Percentiles rank a stretch among this genome's conserved stretches.
Conservation (phyloP, 2,113 vertebrate species). For the Tringa solitaria region DNA sequence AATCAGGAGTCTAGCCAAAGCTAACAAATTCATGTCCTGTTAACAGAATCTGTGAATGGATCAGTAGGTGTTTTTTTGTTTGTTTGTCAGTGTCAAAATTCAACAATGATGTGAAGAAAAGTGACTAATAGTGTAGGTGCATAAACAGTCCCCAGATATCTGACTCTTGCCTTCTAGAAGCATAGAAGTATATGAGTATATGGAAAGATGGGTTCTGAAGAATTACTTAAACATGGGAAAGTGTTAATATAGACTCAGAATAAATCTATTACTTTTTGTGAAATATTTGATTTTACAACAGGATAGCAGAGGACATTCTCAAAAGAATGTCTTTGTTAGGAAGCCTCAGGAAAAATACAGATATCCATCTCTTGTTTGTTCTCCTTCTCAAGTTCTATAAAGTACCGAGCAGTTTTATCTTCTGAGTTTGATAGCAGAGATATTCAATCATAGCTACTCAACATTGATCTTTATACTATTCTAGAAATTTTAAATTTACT, state of each 20-base stretch:
- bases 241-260: background rate
- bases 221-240: background rate
- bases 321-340: background rate
- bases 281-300: background rate
- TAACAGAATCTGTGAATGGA: background rate
- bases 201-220: background rate
- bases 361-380: background rate
- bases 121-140: background rate
- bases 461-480: background rate
- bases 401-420: background rate
- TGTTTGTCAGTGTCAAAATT: background rate
- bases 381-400: background rate
- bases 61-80: fast-evolving
- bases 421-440: background rate
- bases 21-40: background rate
- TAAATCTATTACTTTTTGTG: background rate
- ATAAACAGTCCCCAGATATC: background rate
- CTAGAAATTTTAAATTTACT: background rate
- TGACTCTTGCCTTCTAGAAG: background rate
- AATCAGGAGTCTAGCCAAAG: background rate
- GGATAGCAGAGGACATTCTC: background rate
- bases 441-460: background rate
- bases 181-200: background rate
- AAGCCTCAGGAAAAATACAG: background rate
- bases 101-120: background rate